Evolutionary conservation across 2,888 invertebrate genomes (phyloP).

Genomic region (Microplitis manilae): DNA sequence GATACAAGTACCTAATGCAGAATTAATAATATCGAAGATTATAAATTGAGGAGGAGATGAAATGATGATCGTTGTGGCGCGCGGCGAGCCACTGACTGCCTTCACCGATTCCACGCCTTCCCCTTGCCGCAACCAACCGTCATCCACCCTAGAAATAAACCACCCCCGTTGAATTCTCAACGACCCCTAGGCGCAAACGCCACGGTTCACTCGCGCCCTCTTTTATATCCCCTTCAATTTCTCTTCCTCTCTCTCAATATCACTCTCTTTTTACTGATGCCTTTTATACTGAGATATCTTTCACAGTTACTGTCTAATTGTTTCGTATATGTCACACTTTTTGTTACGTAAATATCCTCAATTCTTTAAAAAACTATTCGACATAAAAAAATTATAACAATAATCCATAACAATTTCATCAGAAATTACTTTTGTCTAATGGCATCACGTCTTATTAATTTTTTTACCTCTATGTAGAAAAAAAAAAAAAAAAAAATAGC

Average conservation of each 20-base stretch:
- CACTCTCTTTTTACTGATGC: not conserved
- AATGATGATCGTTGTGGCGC: conserved; percentile 65
- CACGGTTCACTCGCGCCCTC: conserved; percentile 50
- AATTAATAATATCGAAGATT: not conserved
- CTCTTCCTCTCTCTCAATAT: conserved; percentile 21
- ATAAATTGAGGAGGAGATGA: not conserved
- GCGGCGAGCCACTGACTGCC: conserved; percentile 69
- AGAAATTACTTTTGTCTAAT: not conserved
- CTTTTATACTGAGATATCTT: conserved; percentile 3
- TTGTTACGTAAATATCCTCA: conserved; percentile 16
- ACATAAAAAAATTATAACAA: not conserved
- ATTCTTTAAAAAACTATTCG: not conserved
- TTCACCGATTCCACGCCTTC: conserved; percentile 64
- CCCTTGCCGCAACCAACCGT: conserved; percentile 55
- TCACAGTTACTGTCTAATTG: conserved; percentile 39
- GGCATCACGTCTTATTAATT: not conserved
- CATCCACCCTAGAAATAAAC: conserved; percentile 27
- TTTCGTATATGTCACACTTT: conserved; percentile 42
- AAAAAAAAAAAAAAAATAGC: not conserved
- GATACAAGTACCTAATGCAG: not conserved
- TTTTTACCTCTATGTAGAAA: not conserved
- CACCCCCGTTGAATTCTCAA: conserved; percentile 49
- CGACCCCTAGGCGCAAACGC: conserved; percentile 67
- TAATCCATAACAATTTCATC: not conserved
- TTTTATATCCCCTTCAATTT: conserved; percentile 23